These are phyloP conservation scores for Tragelaphus buxtoni DNA, from an alignment of 2,113 vertebrate genomes.

Conservation along the genomic window DNA sequence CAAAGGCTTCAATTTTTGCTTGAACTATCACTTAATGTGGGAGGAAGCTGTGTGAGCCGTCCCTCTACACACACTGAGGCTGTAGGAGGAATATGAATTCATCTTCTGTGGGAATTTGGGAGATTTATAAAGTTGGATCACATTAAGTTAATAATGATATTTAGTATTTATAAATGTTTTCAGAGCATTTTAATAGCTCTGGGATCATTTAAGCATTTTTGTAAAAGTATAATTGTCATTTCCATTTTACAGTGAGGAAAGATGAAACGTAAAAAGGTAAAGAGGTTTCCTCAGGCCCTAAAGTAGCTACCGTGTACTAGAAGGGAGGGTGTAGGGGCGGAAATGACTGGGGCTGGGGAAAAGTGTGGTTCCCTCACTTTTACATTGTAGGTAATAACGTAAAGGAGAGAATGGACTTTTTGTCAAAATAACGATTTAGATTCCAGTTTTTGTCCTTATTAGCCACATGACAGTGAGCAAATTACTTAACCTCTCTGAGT, in stretches of 20 bases:
- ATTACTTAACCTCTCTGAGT: not conserved
- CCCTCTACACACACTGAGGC: not conserved
- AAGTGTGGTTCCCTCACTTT: not conserved
- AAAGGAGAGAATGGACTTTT: not conserved
- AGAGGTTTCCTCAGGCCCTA: not conserved
- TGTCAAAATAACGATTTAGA: not conserved
- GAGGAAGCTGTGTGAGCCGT: not conserved
- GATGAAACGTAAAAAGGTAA: not conserved
- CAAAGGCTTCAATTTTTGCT: conserved; percentile 37
- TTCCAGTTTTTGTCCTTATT: not conserved
- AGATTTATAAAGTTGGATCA: not conserved
- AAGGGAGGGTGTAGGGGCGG: fast-evolving
- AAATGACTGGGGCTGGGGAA: not conserved
- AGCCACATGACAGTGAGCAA: not conserved
- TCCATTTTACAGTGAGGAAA: conserved; percentile 34
- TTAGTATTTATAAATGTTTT: not conserved
- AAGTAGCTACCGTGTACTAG: not conserved
- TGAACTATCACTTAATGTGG: not conserved
- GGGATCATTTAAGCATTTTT: not conserved
- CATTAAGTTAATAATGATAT: not conserved
- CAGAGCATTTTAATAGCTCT: not conserved
- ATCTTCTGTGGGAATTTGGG: not conserved
- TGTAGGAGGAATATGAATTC: not conserved
- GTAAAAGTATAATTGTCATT: conserved; percentile 5
- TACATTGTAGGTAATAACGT: not conserved